Conservation (phyloP, 2,113 vertebrate genomes). For the Microtus richardsoni region DNA sequence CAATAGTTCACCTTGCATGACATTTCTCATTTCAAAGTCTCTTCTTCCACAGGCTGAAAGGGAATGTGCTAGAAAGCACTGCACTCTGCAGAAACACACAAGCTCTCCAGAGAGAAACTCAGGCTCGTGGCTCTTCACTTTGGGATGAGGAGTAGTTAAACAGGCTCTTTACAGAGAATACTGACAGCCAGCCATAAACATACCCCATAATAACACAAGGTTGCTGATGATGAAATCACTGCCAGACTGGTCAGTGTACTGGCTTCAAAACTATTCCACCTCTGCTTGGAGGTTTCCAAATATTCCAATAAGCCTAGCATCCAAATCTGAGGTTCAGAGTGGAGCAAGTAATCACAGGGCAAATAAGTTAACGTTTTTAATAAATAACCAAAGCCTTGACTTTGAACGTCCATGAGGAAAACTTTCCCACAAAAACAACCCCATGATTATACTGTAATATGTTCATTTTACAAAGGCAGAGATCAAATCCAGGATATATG, state of each 20-base stretch:
- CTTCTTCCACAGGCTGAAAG: slow-evolving; percentile 40
- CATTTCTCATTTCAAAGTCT: slow-evolving; percentile 67
- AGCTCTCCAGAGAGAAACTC: slow-evolving; percentile 30
- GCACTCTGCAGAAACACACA: not conserved
- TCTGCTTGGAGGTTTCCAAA: not conserved
- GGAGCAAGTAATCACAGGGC: not conserved
- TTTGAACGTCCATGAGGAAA: not conserved
- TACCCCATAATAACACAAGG: not conserved
- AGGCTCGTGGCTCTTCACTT: not conserved
- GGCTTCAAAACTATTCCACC: not conserved
- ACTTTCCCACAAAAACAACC: slow-evolving; percentile 4
- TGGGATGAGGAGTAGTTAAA: slow-evolving; percentile 31
- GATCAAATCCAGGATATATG: not conserved
- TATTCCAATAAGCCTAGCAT: not conserved
- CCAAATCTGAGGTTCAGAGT: not conserved
- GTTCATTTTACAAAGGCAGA: not conserved
- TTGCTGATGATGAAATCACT: not conserved
- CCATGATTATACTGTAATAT: not conserved
- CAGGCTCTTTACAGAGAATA: not conserved
- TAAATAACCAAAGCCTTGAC: not conserved
- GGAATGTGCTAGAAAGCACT: slow-evolving; percentile 34
- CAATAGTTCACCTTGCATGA: slow-evolving; percentile 64
- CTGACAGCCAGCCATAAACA: slow-evolving; percentile 15
- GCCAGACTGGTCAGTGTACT: not conserved
- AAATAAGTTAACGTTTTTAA: slow-evolving; percentile 4